Evolutionary conservation across 2,113 vertebrate species (phyloP), one percentile per base, ranked within the genome.

Genomic region (Amia ocellicauda): DNA sequence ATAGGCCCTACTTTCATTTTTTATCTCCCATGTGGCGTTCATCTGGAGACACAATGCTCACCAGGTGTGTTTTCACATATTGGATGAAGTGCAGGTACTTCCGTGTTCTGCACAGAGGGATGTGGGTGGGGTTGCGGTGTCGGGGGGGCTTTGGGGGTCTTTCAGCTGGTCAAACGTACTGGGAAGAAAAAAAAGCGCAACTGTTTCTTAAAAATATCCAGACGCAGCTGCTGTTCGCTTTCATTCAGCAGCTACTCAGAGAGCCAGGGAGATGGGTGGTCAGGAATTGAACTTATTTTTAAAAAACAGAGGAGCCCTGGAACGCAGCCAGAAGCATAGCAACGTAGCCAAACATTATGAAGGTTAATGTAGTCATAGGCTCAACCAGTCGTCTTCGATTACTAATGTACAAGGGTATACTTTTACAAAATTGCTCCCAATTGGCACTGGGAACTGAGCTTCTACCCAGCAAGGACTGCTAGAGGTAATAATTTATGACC

Each of bases 341-440:
- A 22, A 43, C 40, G 54, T 43, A 17, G 47, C 43, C 62, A 67
- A 66, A 61, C 67, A 60, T 58, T 63, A 62, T 61, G 65, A 74
- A 76, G 71, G 71, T 79, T 72, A 70, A 69, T 68, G 69, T 43
- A 69, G 69, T 61, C 71, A 63, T 54, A 17, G 66, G 63, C 64
- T 60, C 62, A 63, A 69, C 68, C 17, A 61, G 62, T 76, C 74
- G 67, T 70, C 74, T 78, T 59, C 63, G 53, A 64, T 76, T 78
- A 74, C 76, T 74, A 70, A 70, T 74, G 72, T 71, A 62, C 49
- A 62, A 60, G 58, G 69, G 64, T 72, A 60, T 69, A 65, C 55
- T 53, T n/a, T 70, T 74, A 72, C 71, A 56, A 70, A 79, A 76
- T 76, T 72, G 69, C 68, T 79, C 71, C 71, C 74, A 68, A 60